Percentiles rank a stretch among this genome's conserved stretches.
phyloP scores from a whole-genome alignment of 2,888 invertebrate genomes.

The Ormyrus rosae region DNA sequence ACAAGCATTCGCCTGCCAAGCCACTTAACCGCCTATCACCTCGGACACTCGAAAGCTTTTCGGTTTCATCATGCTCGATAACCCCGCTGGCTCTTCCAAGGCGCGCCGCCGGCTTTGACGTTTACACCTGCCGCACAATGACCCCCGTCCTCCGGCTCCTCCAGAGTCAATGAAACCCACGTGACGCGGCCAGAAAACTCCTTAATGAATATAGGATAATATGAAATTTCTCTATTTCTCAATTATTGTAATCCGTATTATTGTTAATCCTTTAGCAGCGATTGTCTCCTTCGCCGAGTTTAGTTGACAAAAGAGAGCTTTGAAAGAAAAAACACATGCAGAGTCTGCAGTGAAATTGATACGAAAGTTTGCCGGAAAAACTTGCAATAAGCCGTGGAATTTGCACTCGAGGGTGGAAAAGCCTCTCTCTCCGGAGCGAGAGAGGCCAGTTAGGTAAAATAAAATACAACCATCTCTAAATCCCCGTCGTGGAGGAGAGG shows the following conservation, averaged over 20 bases:
- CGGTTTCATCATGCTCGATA: constrained; percentile 66
- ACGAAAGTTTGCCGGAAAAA: constrained; percentile 38
- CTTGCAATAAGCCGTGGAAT: constrained; percentile 49
- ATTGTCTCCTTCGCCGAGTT: too few relatives aligned
- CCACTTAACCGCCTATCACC: constrained; percentile 67
- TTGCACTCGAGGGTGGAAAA: constrained; percentile 9
- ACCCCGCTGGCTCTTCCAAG: constrained; percentile 43
- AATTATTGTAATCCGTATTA: too few relatives aligned
- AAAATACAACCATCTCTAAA: constrained; percentile 53
- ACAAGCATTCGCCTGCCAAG: constrained; percentile 66
- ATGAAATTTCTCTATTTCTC: too few relatives aligned
- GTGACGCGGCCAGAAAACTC: constrained; percentile 31
- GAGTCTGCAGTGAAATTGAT: constrained; percentile 31
- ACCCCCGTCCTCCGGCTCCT: neutral
- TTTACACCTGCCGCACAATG: constrained; percentile 38
- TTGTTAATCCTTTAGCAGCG: too few relatives aligned
- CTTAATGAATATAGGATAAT: constrained; percentile 4
- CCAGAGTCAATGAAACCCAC: neutral
- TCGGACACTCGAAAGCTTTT: constrained; percentile 71
- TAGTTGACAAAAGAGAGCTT: too few relatives aligned
- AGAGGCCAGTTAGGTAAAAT: constrained; percentile 39
- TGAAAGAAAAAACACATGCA: neutral
- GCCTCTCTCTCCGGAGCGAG: neutral
- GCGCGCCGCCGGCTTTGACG: neutral
- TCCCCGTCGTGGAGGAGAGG: constrained; percentile 31